phyloP scores from a whole-genome alignment of 53 echinoderm and acorn worm species.

The Crossaster papposus region DNA sequence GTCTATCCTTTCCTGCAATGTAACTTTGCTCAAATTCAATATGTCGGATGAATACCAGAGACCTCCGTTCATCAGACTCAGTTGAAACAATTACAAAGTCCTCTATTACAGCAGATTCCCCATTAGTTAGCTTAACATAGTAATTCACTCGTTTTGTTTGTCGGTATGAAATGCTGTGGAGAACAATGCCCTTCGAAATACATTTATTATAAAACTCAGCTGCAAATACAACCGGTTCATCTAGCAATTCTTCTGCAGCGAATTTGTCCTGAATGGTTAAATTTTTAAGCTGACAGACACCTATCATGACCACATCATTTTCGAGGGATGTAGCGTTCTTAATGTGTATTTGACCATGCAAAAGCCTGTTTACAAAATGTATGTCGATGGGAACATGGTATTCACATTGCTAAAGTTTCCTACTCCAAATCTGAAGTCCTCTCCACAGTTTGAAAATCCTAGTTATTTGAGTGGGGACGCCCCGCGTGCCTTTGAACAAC shows the following conservation, averaged over 20 bases:
- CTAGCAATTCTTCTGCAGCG: slow-evolving; percentile 4
- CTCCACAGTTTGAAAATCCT: background rate
- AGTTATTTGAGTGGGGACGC: background rate
- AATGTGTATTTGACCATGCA: slow-evolving; percentile 5
- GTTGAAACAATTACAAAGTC: too few relatives aligned
- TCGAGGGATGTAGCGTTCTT: background rate
- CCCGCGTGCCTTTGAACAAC: background rate
- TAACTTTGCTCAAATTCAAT: too few relatives aligned
- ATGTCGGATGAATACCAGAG: too few relatives aligned
- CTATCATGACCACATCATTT: slow-evolving; percentile 20
- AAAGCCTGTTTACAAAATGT: background rate
- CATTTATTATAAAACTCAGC: background rate
- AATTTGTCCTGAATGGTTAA: background rate
- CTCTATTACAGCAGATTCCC: too few relatives aligned
- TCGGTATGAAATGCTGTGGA: background rate
- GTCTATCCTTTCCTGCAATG: too few relatives aligned
- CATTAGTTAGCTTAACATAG: too few relatives aligned
- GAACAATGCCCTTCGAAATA: background rate
- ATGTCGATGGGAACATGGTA: background rate
- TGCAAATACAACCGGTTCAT: background rate
- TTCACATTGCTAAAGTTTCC: background rate
- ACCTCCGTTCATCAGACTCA: too few relatives aligned
- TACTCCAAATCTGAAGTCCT: slow-evolving; percentile 9
- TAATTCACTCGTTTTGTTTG: too few relatives aligned
- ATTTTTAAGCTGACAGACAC: slow-evolving; percentile 10